These are phyloP conservation scores for Atrina japonica DNA, from an alignment of 2,888 invertebrate genomes.

Conservation along the genomic window DNA sequence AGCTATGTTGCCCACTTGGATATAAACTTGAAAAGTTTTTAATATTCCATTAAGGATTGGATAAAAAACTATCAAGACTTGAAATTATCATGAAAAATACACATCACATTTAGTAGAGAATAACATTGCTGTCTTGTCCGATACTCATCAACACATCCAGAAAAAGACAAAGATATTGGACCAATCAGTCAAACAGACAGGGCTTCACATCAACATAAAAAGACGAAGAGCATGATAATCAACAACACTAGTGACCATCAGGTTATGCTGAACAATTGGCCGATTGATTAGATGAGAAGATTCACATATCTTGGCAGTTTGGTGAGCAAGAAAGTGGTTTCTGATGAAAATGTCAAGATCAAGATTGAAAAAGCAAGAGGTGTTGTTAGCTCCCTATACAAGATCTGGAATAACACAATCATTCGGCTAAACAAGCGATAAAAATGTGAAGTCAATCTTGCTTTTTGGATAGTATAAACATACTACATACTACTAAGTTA, in stretches of 20 bases:
- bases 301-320: slow-evolving; percentile 23
- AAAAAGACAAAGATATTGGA: too few species aligned
- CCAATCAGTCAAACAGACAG: slow-evolving; percentile 1
- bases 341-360: slow-evolving; percentile 24
- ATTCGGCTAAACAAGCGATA: neutral
- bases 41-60: too few species aligned
- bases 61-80: too few species aligned
- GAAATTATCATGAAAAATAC: too few species aligned
- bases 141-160: too few species aligned
- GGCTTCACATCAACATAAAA: slow-evolving; percentile 27
- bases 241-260: slow-evolving; percentile 13
- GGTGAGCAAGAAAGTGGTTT: neutral
- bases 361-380: slow-evolving; percentile 11
- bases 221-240: slow-evolving; percentile 22
- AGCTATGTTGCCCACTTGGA: too few species aligned
- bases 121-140: too few species aligned
- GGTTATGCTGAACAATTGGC: neutral
- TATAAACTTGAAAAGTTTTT: too few species aligned
- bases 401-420: slow-evolving; percentile 18
- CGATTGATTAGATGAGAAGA: slow-evolving; percentile 1
- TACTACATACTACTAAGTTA: too few species aligned
- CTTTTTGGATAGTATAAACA: too few species aligned
- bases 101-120: too few species aligned
- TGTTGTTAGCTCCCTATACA: slow-evolving; percentile 19
- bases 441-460: too few species aligned